Conservation (phyloP, 2,113 vertebrate genomes). For the Hypomesus transpacificus region DNA sequence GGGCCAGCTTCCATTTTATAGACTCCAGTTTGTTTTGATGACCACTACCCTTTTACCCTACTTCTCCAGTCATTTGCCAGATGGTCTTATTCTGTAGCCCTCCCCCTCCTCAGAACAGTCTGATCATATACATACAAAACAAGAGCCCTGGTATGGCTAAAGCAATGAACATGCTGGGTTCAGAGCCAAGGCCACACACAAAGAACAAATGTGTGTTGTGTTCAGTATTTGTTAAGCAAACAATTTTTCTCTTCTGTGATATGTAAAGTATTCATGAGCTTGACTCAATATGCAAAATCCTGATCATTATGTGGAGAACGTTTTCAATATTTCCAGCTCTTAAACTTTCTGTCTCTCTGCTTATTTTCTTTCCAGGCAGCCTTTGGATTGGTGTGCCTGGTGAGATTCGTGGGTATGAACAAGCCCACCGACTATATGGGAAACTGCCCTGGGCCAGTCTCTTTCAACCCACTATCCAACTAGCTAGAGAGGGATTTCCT, state of each 20-base stretch:
- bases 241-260: too few species aligned
- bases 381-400: slow-evolving; percentile 83
- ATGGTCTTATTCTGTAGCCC: neutral
- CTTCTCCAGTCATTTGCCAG: neutral
- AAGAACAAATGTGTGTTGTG: neutral
- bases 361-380: slow-evolving; percentile 41
- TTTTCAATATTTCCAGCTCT: too few species aligned
- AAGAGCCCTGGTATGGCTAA: neutral
- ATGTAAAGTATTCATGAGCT: too few species aligned
- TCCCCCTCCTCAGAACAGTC: neutral
- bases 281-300: too few species aligned
- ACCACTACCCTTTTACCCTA: neutral
- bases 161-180: neutral
- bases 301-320: too few species aligned
- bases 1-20: too few species aligned
- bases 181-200: slow-evolving; percentile 29
- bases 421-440: slow-evolving; percentile 75
- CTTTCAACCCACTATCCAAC: slow-evolving; percentile 74
- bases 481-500: slow-evolving; percentile 68
- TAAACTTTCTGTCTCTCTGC: too few species aligned
- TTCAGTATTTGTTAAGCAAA: too few species aligned
- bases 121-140: slow-evolving; percentile 7
- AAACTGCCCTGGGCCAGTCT: slow-evolving; percentile 77
- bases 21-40: neutral
- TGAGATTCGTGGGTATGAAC: slow-evolving; percentile 78